Percentiles rank a stretch among this genome's conserved stretches.
These are phyloP conservation scores for Anoura caudifer DNA, from an alignment of 2,113 vertebrate genomes.

Conservation along the genomic window DNA sequence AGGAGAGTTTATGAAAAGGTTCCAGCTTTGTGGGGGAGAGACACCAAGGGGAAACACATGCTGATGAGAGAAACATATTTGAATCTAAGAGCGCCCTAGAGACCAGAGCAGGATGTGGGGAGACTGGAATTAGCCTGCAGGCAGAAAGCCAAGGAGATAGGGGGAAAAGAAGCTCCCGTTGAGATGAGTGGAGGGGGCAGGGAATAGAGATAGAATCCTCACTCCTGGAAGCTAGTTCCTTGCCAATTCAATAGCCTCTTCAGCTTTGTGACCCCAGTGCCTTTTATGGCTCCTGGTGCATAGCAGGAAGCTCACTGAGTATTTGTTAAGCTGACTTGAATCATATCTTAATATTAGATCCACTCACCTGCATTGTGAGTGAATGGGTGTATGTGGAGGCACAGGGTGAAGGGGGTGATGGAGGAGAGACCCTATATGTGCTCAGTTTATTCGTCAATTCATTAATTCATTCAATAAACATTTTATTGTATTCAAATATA, in stretches of 20 bases:
- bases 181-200: neutral
- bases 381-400: rapidly evolving
- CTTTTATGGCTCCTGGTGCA: neutral
- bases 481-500: neutral
- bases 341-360: neutral
- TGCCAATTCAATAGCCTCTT: neutral
- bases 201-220: neutral
- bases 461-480: neutral
- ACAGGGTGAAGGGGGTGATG: no score
- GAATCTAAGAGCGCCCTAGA: neutral
- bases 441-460: neutral
- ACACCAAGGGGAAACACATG: neutral
- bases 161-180: neutral
- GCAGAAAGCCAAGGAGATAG: neutral
- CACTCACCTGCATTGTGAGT: neutral
- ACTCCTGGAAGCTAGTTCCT: neutral
- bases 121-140: neutral
- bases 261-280: neutral
- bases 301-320: neutral
- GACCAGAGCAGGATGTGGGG: neutral
- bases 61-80: neutral
- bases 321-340: neutral
- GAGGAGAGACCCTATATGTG: neutral
- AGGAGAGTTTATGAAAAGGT: neutral
- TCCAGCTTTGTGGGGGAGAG: neutral